These are phyloP conservation scores for Pachyramphus minor DNA, from an alignment of 2,113 vertebrate genomes.

Conservation along the genomic window DNA sequence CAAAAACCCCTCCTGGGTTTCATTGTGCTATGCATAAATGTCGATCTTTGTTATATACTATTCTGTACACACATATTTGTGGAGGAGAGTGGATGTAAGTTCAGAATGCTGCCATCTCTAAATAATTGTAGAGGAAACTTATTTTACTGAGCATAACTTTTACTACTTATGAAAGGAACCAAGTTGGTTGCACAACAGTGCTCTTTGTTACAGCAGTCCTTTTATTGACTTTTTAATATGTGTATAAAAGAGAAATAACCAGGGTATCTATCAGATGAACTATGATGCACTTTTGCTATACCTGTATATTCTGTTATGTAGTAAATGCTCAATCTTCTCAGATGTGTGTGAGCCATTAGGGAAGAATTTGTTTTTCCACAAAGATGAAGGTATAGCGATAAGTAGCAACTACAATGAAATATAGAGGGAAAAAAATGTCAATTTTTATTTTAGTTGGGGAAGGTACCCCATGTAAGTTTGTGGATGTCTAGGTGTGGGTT, in stretches of 20 bases:
- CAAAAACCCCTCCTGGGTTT: background rate
- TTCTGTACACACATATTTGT: background rate
- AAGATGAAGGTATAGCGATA: background rate
- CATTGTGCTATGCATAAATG: background rate
- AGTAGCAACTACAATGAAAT: background rate
- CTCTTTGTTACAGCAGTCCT: background rate
- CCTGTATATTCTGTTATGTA: background rate
- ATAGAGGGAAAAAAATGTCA: background rate
- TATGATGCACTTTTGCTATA: background rate
- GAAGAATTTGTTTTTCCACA: background rate
- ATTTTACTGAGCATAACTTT: background rate
- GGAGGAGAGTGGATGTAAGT: background rate
- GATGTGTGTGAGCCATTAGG: background rate
- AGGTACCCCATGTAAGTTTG: background rate
- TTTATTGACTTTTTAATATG: background rate
- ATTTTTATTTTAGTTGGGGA: background rate
- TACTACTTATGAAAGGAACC: background rate
- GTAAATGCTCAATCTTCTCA: background rate
- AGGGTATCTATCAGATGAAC: background rate
- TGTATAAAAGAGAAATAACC: background rate
- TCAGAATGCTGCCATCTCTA: background rate
- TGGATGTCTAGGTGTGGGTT: background rate
- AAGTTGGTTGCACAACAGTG: background rate
- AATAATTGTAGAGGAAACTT: conserved; percentile 3
- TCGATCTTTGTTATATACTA: background rate